A percentile compares a stretch with the other conserved stretches of the same genome.
Conservation (phyloP, 2,113 vertebrate genomes). For the Syngnathus typhle region DNA sequence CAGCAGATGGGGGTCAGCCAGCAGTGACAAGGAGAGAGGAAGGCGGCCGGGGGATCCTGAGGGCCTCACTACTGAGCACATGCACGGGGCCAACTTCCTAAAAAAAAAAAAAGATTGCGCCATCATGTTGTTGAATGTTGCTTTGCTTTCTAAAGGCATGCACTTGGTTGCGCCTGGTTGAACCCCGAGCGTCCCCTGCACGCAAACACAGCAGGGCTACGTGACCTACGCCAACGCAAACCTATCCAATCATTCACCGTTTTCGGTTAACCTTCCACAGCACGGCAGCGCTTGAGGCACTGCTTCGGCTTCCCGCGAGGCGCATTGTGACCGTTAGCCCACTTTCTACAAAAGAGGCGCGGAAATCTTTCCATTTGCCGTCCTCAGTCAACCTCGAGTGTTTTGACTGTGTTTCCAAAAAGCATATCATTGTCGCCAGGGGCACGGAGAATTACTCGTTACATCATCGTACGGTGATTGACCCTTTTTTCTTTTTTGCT, state of each 20-base stretch:
- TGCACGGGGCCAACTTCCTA: slow-evolving; percentile 36
- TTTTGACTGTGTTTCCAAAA: neutral
- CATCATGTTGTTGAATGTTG: slow-evolving; percentile 65
- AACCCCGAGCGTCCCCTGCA: slow-evolving; percentile 1
- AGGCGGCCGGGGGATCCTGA: slow-evolving; percentile 26
- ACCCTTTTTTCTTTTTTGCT: slow-evolving; percentile 6
- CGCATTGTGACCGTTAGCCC: slow-evolving; percentile 42
- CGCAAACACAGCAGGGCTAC: slow-evolving; percentile 26
- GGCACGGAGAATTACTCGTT: slow-evolving; percentile 29
- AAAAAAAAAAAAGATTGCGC: slow-evolving; percentile 43
- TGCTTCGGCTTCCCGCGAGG: slow-evolving; percentile 25
- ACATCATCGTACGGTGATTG: slow-evolving; percentile 21
- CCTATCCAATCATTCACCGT: slow-evolving; percentile 52
- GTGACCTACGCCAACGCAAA: slow-evolving; percentile 42
- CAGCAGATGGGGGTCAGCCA: slow-evolving; percentile 99
- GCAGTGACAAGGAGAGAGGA: slow-evolving; percentile 75
- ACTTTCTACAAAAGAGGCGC: slow-evolving; percentile 14
- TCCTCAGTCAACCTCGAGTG: neutral
- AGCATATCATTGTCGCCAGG: slow-evolving; percentile 13
- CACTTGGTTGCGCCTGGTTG: slow-evolving; percentile 44
- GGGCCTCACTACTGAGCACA: slow-evolving; percentile 29
- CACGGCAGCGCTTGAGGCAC: slow-evolving; percentile 39
- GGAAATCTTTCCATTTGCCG: neutral
- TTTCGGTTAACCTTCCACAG: slow-evolving; percentile 55
- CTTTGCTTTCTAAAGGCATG: slow-evolving; percentile 65